These are phyloP conservation scores for Parus major DNA, from an alignment of 2,113 vertebrate genomes.

Conservation along the genomic window DNA sequence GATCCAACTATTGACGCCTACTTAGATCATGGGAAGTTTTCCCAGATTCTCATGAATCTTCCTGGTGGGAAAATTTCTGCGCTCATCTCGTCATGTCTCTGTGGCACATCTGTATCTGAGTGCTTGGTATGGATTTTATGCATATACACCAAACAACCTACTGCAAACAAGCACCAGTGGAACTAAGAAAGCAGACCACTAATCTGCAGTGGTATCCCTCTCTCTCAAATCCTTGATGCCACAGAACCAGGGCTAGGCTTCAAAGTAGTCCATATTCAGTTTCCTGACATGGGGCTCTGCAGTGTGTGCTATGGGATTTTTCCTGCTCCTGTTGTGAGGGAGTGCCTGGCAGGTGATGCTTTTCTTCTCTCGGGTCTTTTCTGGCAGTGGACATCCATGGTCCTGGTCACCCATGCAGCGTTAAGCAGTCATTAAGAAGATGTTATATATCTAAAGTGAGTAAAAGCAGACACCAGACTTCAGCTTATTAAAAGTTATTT, in stretches of 20 bases:
- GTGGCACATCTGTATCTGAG: not conserved
- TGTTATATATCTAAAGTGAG: not conserved
- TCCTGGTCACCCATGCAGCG: not conserved
- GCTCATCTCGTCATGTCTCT: not conserved
- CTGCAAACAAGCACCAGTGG: not conserved
- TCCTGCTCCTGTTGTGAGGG: not conserved
- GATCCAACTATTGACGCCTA: not conserved
- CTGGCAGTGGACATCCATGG: not conserved
- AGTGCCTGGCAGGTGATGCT: not conserved
- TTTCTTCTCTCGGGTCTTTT: not conserved
- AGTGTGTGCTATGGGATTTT: not conserved
- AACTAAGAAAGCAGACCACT: not conserved
- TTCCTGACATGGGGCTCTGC: fast-evolving
- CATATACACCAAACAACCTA: not conserved
- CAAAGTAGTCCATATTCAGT: not conserved
- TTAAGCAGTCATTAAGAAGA: not conserved
- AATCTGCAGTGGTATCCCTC: not conserved
- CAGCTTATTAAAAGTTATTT: constrained; percentile 10
- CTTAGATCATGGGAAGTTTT: not conserved
- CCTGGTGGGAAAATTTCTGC: not conserved
- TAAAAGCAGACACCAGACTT: not conserved
- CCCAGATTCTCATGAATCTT: not conserved
- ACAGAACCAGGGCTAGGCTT: not conserved
- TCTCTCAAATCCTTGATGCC: not conserved
- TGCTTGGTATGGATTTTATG: not conserved